phyloP scores from a whole-genome alignment of 2,888 invertebrate genomes.

The Isotomurus palustris region DNA sequence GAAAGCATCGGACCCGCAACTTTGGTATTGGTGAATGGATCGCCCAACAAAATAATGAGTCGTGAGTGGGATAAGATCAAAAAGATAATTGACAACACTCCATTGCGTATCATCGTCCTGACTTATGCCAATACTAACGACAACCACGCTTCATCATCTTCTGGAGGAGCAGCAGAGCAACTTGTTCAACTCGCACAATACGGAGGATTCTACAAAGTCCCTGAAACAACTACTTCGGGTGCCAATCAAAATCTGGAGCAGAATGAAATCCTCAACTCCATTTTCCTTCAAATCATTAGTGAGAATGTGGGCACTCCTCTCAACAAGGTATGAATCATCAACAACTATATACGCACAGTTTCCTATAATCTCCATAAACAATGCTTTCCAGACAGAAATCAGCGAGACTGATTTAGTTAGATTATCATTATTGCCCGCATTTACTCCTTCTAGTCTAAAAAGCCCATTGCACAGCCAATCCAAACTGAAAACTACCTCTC shows the following conservation, averaged over 20 bases:
- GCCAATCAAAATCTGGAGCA: slow-evolving; percentile 44
- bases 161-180: slow-evolving; percentile 31
- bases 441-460: no score
- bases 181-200: slow-evolving; percentile 38
- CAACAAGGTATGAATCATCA: slow-evolving; percentile 46
- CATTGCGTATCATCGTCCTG: slow-evolving; percentile 42
- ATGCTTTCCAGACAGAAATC: no score
- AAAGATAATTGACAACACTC: slow-evolving; percentile 44
- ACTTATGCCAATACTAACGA: slow-evolving; percentile 44
- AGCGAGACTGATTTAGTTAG: no score
- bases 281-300: slow-evolving; percentile 43
- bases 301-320: slow-evolving; percentile 44
- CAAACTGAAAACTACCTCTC: no score
- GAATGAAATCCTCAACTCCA: slow-evolving; percentile 43
- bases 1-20: slow-evolving; percentile 45
- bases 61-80: slow-evolving; percentile 44
- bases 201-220: slow-evolving; percentile 42
- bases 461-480: no score
- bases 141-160: no score
- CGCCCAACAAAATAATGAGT: slow-evolving; percentile 39
- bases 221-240: slow-evolving; percentile 35
- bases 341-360: slow-evolving; percentile 5
- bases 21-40: slow-evolving; percentile 43
- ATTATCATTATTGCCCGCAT: no score
- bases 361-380: no score